These are phyloP conservation scores for Bilobella aurantiaca DNA, from an alignment of 1,140 invertebrate genomes.

Conservation along the genomic window DNA sequence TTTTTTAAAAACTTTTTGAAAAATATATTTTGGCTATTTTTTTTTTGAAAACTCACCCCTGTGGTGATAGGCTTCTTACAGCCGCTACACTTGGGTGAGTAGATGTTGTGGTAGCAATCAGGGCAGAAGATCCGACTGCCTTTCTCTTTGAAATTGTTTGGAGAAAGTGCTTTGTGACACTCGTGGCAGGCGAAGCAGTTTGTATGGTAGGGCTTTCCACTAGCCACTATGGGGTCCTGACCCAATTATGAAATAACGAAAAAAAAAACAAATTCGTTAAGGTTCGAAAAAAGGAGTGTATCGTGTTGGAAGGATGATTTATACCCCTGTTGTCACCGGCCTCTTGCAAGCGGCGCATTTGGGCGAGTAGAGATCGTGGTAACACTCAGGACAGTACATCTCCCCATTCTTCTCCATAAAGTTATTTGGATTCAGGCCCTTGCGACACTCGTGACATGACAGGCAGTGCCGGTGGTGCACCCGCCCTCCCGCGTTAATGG, in stretches of 20 bases:
- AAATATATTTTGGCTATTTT: no score
- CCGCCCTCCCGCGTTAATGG: conserved; percentile 2
- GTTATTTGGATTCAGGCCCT: conserved; percentile 14
- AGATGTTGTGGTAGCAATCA: conserved; percentile 51
- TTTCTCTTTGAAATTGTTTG: conserved; percentile 47
- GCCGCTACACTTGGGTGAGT: conserved; percentile 55
- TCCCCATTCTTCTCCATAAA: conserved; percentile 19
- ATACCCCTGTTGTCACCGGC: conserved; percentile 37
- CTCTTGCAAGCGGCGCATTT: conserved; percentile 57
- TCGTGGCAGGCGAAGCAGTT: conserved; percentile 44
- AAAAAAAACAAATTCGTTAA: not conserved
- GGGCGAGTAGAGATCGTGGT: conserved; percentile 57
- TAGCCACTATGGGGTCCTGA: not conserved
- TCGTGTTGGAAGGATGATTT: not conserved
- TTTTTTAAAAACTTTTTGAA: no score
- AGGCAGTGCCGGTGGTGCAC: conserved; percentile 14
- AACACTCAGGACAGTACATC: conserved; percentile 37
- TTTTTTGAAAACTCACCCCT: no score
- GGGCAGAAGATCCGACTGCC: conserved; percentile 33
- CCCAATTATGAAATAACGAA: not conserved
- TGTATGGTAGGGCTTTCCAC: conserved; percentile 2
- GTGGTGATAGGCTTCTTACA: conserved; percentile 49
- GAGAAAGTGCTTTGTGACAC: conserved; percentile 49
- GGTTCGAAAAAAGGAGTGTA: not conserved
- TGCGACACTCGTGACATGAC: conserved; percentile 17